Percentiles rank a stretch among this genome's conserved stretches.
Conservation (phyloP, 2,113 vertebrate genomes). For the Rattus norvegicus region DNA sequence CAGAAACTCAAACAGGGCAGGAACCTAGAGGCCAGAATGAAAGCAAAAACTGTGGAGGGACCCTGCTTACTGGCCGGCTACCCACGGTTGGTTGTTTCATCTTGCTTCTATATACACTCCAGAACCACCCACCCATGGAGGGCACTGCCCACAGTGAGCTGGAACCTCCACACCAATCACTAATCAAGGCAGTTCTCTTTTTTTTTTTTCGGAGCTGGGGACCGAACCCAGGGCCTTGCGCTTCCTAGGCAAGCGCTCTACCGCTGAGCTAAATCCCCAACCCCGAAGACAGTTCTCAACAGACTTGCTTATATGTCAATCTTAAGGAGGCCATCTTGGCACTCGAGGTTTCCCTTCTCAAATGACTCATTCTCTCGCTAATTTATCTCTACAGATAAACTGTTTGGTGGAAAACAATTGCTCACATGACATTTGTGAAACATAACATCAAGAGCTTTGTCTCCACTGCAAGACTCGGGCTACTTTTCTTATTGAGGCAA, state of each 20-base stretch:
- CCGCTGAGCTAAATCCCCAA: too few relatives aligned
- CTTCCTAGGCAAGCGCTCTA: too few relatives aligned
- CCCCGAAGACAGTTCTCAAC: background rate
- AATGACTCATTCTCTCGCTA: background rate
- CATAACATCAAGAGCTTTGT: background rate
- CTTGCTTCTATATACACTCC: background rate
- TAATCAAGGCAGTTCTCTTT: background rate
- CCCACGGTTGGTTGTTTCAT: background rate
- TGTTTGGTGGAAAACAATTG: background rate
- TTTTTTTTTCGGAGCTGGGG: too few relatives aligned
- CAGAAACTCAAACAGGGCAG: background rate
- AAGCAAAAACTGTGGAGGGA: background rate
- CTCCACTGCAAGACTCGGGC: background rate
- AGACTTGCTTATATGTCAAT: background rate
- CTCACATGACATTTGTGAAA: background rate
- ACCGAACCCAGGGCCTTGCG: too few relatives aligned
- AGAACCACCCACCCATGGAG: background rate
- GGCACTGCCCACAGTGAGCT: background rate
- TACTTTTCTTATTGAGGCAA: background rate
- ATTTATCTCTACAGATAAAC: background rate
- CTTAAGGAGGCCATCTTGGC: background rate
- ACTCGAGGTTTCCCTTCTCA: background rate
- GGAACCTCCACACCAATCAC: background rate
- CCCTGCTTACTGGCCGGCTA: background rate
- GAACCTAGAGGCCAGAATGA: background rate